Conservation (phyloP, 2,888 invertebrate species). For the Halictus ligatus region DNA sequence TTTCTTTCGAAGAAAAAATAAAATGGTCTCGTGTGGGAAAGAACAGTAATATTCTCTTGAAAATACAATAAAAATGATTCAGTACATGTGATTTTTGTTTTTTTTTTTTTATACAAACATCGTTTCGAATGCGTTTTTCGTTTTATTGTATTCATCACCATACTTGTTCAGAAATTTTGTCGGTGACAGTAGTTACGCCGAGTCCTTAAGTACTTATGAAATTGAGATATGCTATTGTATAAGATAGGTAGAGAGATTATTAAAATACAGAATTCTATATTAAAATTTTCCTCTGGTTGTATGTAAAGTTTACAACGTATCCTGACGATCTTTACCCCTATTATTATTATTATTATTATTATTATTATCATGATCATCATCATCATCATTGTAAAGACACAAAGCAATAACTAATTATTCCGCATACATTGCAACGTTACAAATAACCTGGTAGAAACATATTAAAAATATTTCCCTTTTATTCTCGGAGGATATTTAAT, state of each 20-base stretch:
- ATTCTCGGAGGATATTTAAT: constrained; percentile 37
- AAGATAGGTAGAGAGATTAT: constrained; percentile 36
- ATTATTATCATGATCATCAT: not conserved
- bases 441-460: constrained; percentile 48
- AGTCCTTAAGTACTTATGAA: constrained; percentile 29
- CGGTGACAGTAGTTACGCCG: constrained; percentile 8
- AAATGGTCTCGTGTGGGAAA: not conserved
- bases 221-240: constrained; percentile 33
- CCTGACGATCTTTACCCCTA: constrained; percentile 23
- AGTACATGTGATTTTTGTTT: not conserved
- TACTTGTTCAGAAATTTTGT: constrained; percentile 8
- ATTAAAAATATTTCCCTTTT: constrained; percentile 44
- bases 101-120: not conserved
- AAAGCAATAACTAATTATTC: constrained; percentile 28
- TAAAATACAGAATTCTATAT: constrained; percentile 28
- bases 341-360: constrained; percentile 19
- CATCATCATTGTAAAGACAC: not conserved
- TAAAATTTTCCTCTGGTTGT: constrained; percentile 16
- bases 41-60: not conserved
- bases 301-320: constrained; percentile 29
- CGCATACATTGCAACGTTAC: constrained; percentile 45
- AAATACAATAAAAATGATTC: not conserved
- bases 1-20: not conserved
- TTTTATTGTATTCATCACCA: constrained; percentile 33
- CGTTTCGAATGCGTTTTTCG: constrained; percentile 28